These are phyloP conservation scores for Allygus modestus DNA, from an alignment of 2,888 invertebrate genomes.

Conservation along the genomic window DNA sequence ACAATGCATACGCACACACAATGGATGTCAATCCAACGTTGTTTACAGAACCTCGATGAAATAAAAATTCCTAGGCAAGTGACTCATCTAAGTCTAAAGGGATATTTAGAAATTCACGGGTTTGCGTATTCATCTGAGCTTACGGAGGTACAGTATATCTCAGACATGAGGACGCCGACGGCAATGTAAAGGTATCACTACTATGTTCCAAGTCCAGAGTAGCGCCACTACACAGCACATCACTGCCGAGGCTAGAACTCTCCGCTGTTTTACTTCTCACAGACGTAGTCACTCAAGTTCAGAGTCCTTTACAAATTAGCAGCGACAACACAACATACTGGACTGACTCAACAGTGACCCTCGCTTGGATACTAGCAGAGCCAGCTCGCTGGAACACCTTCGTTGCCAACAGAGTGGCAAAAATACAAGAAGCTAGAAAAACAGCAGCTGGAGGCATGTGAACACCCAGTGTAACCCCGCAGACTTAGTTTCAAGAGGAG, in stretches of 20 bases:
- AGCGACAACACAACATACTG: conserved; percentile 29
- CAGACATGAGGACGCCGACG: conserved; percentile 32
- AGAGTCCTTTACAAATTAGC: background rate
- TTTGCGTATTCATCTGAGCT: conserved; percentile 37
- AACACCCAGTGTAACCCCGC: background rate
- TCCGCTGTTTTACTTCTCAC: conserved; percentile 33
- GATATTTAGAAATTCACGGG: conserved; percentile 19
- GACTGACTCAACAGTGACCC: conserved; percentile 21
- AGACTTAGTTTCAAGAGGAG: conserved; percentile 1
- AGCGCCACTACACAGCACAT: conserved; percentile 30
- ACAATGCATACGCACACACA: background rate
- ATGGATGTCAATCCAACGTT: background rate
- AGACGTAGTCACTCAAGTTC: background rate
- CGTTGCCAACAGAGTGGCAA: conserved; percentile 69
- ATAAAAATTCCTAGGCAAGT: conserved; percentile 27
- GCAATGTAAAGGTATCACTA: background rate
- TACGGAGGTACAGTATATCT: conserved; percentile 18
- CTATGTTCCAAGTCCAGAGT: conserved; percentile 34
- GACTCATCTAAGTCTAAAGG: background rate
- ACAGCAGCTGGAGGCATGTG: conserved; percentile 26
- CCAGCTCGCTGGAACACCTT: conserved; percentile 68
- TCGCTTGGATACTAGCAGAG: conserved; percentile 61
- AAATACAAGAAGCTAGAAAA: conserved; percentile 64
- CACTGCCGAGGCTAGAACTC: conserved; percentile 35
- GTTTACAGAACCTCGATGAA: background rate